These are phyloP conservation scores for Platygyra sinensis DNA, from an alignment of 64 coral and sea anemone genomes.

Conservation along the genomic window DNA sequence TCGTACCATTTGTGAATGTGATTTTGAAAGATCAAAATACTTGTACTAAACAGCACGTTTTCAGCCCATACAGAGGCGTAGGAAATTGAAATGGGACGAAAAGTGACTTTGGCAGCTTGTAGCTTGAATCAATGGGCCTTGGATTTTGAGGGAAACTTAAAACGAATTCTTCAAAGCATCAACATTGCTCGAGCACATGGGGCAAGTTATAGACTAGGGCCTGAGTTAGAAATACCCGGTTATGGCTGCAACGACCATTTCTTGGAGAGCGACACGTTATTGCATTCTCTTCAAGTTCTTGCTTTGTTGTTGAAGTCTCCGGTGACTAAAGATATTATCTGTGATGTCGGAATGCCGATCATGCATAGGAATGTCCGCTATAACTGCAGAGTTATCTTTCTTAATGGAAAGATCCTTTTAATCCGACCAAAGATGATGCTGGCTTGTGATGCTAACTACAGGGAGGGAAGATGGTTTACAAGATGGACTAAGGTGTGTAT, in stretches of 20 bases:
- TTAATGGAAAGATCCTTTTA: conserved; percentile 89
- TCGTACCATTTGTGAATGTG: too few species aligned
- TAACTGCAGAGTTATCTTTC: conserved; percentile 93
- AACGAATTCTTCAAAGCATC: conserved; percentile 91
- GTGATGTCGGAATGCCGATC: conserved; percentile 96
- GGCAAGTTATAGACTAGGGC: conserved; percentile 87
- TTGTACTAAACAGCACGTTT: background rate
- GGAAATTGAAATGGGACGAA: conserved; percentile 58
- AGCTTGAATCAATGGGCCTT: conserved; percentile 97
- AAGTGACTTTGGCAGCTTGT: conserved; percentile 83
- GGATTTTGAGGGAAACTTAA: conserved; percentile 96
- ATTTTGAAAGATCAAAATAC: background rate
- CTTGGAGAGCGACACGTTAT: conserved; percentile 84
- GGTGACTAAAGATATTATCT: conserved; percentile 80
- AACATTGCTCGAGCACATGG: conserved; percentile 77
- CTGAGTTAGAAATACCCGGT: conserved; percentile 88
- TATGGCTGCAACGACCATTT: conserved; percentile 97
- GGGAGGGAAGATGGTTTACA: conserved; percentile 93
- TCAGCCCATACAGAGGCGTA: background rate
- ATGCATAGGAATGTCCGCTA: conserved; percentile 90
- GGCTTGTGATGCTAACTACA: conserved; percentile 82
- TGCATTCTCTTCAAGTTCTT: conserved; percentile 91
- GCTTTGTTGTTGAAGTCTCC: conserved; percentile 83
- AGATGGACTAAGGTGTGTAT: conserved; percentile 85
- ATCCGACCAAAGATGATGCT: conserved; percentile 92